Percentiles rank a stretch among this genome's conserved stretches.
phyloP scores from a whole-genome alignment of 2,113 vertebrate species.

The Proterorhinus semilunaris region DNA sequence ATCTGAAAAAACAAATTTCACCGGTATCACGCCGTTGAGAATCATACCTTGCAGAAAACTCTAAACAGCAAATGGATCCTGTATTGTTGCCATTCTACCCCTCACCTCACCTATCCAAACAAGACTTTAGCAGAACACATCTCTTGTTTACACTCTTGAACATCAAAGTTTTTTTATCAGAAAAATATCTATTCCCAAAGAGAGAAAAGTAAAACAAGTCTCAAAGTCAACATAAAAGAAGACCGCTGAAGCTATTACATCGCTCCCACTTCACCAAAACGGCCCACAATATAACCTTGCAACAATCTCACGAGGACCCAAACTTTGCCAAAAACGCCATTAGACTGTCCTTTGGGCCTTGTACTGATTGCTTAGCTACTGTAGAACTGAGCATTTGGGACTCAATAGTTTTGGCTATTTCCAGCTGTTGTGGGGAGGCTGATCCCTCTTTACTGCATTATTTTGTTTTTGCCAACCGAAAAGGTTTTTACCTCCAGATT shows the following conservation, averaged over 20 bases:
- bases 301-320: neutral
- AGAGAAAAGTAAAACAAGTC: neutral
- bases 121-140: no score
- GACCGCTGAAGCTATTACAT: neutral
- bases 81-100: no score
- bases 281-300: neutral
- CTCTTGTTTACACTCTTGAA: no score
- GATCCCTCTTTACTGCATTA: neutral
- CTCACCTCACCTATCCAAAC: no score
- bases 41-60: no score
- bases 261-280: neutral
- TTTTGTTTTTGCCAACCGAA: neutral
- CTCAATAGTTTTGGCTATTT: neutral
- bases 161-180: no score
- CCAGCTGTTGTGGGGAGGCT: neutral
- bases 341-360: neutral
- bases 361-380: neutral
- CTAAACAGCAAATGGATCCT: no score
- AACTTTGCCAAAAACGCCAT: neutral
- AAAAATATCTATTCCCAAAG: no score
- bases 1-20: no score
- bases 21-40: no score
- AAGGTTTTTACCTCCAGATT: neutral
- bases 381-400: slow-evolving; percentile 5
- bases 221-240: neutral